Percentiles rank a stretch among this genome's conserved stretches.
Evolutionary conservation across 2,113 vertebrate species (phyloP).

Genomic region (Rhabdornis inornatus): DNA sequence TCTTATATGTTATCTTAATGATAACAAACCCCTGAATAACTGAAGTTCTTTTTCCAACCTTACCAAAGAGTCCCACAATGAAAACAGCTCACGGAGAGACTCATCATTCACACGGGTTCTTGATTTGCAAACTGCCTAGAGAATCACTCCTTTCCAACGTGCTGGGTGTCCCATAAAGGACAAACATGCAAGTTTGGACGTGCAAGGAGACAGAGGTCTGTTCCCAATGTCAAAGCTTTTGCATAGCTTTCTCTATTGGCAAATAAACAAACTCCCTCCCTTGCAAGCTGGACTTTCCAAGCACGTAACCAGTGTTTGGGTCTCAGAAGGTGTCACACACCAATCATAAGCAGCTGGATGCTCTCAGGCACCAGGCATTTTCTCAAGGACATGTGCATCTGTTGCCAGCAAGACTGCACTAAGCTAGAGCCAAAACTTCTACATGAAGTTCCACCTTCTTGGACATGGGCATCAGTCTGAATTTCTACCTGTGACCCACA

Average conservation of each 20-base stretch:
- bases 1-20: not conserved
- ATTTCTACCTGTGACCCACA: constrained; percentile 45
- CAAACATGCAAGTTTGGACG: fast-evolving
- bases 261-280: not conserved
- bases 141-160: not conserved
- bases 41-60: not conserved
- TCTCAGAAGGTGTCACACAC: not conserved
- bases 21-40: not conserved
- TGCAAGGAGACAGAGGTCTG: not conserved
- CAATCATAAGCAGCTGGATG: not conserved
- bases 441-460: not conserved
- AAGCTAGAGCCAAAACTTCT: not conserved
- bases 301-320: not conserved
- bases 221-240: not conserved
- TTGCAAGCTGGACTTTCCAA: not conserved
- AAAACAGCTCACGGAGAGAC: not conserved
- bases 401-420: not conserved
- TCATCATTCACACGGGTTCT: not conserved
- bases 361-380: not conserved
- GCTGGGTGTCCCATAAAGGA: not conserved
- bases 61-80: not conserved
- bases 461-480: not conserved
- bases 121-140: not conserved
- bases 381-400: not conserved
- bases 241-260: not conserved